These are phyloP conservation scores for Parazoanthus atlanticus DNA, from an alignment of 92 coral and sea anemone species.

Conservation along the genomic window DNA sequence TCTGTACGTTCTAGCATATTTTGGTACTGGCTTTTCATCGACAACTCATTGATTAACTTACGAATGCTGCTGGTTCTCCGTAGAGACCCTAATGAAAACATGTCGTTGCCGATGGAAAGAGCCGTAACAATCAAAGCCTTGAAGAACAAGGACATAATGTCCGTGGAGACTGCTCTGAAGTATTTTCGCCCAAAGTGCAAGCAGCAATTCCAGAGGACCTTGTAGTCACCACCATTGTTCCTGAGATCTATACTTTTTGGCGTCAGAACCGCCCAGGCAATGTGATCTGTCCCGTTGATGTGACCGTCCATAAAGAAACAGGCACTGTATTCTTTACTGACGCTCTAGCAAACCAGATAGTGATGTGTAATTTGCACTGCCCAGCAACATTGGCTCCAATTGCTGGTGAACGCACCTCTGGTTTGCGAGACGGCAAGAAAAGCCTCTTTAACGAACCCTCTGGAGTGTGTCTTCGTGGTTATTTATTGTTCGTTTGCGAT, in stretches of 20 bases:
- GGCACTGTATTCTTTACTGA: not conserved
- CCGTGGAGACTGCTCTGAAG: constrained; percentile 51
- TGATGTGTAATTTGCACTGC: constrained; percentile 1
- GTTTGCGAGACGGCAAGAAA: constrained; percentile 5
- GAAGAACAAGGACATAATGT: constrained; percentile 51
- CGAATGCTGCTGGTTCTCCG: constrained; percentile 61
- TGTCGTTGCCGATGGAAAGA: constrained; percentile 19
- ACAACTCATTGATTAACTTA: too few species aligned
- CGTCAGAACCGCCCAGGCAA: constrained; percentile 48
- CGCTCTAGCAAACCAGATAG: not conserved
- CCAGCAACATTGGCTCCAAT: constrained; percentile 4
- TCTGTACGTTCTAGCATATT: too few species aligned
- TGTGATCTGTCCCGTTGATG: constrained; percentile 46
- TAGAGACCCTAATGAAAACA: constrained; percentile 29
- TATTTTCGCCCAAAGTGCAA: constrained; percentile 24
- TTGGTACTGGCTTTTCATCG: too few species aligned
- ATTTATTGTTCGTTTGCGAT: not conserved
- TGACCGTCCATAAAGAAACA: constrained; percentile 16
- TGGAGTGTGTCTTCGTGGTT: constrained; percentile 1
- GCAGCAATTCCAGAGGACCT: constrained; percentile 34
- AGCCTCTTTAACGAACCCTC: constrained; percentile 5
- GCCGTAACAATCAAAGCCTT: constrained; percentile 44
- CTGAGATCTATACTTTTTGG: constrained; percentile 58
- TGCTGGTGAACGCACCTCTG: not conserved
- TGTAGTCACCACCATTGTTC: constrained; percentile 45